phyloP scores from a whole-genome alignment of 92 coral and sea anemone genomes.

The Umimayanthus kanabou region DNA sequence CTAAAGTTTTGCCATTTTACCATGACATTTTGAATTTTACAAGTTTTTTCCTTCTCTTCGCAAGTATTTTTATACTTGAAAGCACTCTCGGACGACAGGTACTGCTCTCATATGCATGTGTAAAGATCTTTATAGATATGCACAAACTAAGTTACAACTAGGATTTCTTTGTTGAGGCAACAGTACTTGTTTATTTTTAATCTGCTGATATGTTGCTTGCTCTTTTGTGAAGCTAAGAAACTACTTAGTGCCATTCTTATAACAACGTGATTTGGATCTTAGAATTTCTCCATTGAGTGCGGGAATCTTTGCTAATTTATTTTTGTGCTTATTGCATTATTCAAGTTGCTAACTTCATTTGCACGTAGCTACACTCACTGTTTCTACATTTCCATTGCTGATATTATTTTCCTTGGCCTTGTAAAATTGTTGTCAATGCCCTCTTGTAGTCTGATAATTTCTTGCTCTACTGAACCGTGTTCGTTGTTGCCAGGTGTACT shows the following conservation, averaged over 20 bases:
- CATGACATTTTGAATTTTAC: too few species aligned
- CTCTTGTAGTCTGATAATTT: not conserved
- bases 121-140: too few species aligned
- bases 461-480: not conserved
- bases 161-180: not conserved
- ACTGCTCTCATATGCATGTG: too few species aligned
- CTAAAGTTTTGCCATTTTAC: too few species aligned
- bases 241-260: not conserved
- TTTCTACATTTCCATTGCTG: not conserved
- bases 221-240: too few species aligned
- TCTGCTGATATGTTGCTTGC: too few species aligned
- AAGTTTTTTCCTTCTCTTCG: too few species aligned
- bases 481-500: not conserved
- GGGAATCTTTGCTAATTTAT: not conserved
- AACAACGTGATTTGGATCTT: too few species aligned
- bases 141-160: not conserved
- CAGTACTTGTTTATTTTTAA: not conserved
- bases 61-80: too few species aligned
- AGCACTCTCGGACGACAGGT: too few species aligned
- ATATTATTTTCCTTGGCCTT: not conserved
- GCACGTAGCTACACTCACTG: too few species aligned
- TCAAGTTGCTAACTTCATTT: not conserved
- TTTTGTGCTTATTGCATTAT: not conserved
- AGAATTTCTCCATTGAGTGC: not conserved
- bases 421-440: not conserved